Percentiles rank a stretch among this genome's conserved stretches.
These are phyloP conservation scores for Columba guinea DNA, from an alignment of 2,797 vertebrate genomes.

Conservation along the genomic window DNA sequence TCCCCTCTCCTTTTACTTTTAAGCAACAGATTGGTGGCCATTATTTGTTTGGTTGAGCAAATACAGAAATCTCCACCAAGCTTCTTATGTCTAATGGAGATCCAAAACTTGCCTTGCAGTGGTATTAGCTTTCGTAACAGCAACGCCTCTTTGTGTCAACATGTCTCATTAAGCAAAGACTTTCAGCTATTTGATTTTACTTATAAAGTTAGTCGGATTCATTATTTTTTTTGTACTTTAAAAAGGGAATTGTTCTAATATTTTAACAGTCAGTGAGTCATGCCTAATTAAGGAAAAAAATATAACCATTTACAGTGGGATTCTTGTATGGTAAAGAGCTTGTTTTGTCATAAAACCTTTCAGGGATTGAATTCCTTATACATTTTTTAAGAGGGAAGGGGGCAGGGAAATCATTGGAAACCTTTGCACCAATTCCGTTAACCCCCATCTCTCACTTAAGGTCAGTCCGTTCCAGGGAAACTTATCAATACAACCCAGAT, in stretches of 20 bases:
- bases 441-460: background rate
- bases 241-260: conserved; percentile 36
- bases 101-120: conserved; percentile 9
- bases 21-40: background rate
- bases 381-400: background rate
- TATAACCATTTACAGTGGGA: background rate
- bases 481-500: fast-evolving
- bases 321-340: background rate
- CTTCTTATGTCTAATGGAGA: background rate
- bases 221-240: background rate
- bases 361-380: background rate
- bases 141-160: conserved; percentile 19
- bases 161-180: conserved; percentile 42
- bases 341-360: conserved; percentile 11
- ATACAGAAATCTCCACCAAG: background rate
- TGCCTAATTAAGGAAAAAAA: conserved; percentile 23
- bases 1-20: fast-evolving
- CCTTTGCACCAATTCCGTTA: conserved; percentile 5
- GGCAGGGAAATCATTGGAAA: background rate
- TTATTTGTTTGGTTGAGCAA: background rate
- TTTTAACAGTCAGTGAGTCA: conserved; percentile 13
- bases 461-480: background rate
- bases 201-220: conserved; percentile 1
- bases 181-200: conserved; percentile 52
- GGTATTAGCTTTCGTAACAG: conserved; percentile 25